Base-by-base conservation (phyloP, 2,797 vertebrate genomes). In the Oreochromis grahami region DNA sequence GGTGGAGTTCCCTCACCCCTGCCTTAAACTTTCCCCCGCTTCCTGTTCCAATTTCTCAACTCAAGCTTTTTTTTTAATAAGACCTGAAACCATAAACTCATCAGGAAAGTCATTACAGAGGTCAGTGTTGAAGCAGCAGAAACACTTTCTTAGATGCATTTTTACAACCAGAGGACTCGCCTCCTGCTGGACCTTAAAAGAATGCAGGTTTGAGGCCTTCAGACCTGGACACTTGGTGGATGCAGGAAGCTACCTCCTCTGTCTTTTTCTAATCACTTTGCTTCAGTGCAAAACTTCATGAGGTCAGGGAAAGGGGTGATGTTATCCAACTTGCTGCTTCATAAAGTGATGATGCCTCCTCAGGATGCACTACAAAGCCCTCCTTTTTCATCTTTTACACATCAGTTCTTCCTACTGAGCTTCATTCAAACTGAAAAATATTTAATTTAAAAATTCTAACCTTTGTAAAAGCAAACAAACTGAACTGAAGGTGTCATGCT, bases 21-120 rank as follows among this genome's bases (percentile, higher is more conserved):
- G n/a, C 34, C 60, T 65, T 13, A 65, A 38, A 65, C 7, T 11
- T 19, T 19, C 58, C 10, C 32, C 19, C 7, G 1, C 56, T 34
- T 60, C 32, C 29, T 34, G 56, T 17, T 60, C 56, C 51, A 53
- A 53, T 53, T 53, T 53, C 55, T 58, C 8, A 19, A 32, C 55
- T 58, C 55, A 60, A 58, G 55, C 14, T 21, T 58, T 63, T 5
- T 5, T 36, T n/a, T 63, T 34, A 63, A 38, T 65, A n/a, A 38
- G 60, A 65, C 34, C 34, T 65, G 19, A 65, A 21, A 65, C 60
- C 34, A 65, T 8, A 65, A 65, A 38, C 34, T 65, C 60, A 65
- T 63, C 58, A n/a, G 60, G 19, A 38, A 21, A 65, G 34, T 65
- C 19, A 36, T 38, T 38, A 5, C 19, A 12, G 19, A 65, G 60